Base-by-base conservation (phyloP, 2,797 vertebrate genomes). In the Ficedula albicollis region DNA sequence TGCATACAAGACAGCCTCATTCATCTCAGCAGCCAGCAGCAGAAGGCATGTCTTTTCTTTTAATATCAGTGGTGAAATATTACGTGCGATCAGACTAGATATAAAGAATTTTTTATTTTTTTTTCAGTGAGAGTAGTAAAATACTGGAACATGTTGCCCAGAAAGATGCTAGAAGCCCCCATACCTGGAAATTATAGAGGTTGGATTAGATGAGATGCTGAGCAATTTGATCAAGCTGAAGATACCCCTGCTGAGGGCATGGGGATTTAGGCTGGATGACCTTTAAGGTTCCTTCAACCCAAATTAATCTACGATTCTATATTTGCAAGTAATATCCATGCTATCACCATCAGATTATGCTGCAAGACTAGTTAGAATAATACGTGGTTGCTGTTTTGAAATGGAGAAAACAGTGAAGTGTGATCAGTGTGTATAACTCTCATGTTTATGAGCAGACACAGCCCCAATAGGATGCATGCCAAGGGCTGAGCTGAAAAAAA, bases 71-170 rank as follows among this genome's bases (percentile, higher is more conserved):
- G 23, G 36, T 43, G 76, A 87, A 76, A 52, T 26, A 75, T 36
- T 12, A 16, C 0, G 1, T 18, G 3, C 25, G 1, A 66, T 84
- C 3, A 2, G 10, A 34, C 10, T 26, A 66, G 32, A 32, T 46
- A 44, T 2, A 60, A 64, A 13, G 11, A 3, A 44, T 3, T 43
- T 44, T 15, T 22, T 14, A 23, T 29, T 22, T 43, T 62, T 19
- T 11, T 5, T 36, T 19, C 6, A 0, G 0, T 26, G 17, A 34
- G 11, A 9, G 11, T 27, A 18, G 7, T 52, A 46, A 85, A 23
- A 20, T 11, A 14, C 29, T 34, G 62, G 13, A 5, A 39, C 3
- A 10, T 12, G 12, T 32, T 83, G 4, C 22, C 19, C 59, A 76
- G 38, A 36, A 38, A 36, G 5, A 11, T 20, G 27, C 12, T 48